Conservation (phyloP, 2,113 vertebrate species). For the Melanotaenia duboulayi region DNA sequence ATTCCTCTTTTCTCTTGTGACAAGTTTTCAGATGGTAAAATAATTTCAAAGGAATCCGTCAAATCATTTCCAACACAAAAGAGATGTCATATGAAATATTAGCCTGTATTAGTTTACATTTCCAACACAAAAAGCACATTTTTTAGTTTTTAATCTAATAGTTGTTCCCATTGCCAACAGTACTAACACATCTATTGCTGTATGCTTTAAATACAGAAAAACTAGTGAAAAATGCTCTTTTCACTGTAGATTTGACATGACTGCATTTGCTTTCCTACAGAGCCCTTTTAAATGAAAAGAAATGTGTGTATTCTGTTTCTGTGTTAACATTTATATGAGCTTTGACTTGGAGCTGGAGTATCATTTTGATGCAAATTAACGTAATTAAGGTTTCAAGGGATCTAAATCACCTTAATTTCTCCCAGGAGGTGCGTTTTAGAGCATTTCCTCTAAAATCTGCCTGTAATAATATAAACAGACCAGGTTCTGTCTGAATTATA, state of each 20-base stretch:
- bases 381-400: background rate
- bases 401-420: constrained; percentile 3
- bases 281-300: background rate
- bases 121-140: rapidly evolving
- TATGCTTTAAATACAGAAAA: background rate
- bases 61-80: background rate
- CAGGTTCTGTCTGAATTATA: too few species aligned
- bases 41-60: background rate
- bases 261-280: background rate
- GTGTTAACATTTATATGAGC: background rate
- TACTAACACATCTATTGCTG: background rate
- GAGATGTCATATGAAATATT: too few species aligned
- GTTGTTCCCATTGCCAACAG: background rate
- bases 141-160: background rate
- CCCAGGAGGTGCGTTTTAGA: background rate
- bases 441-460: background rate
- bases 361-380: background rate
- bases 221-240: background rate
- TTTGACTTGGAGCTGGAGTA: background rate
- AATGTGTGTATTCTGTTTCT: background rate
- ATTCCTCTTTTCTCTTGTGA: background rate
- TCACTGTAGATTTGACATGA: too few species aligned
- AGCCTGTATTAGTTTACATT: background rate
- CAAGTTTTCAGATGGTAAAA: background rate
- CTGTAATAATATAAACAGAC: background rate